These are phyloP conservation scores for Thunnus thynnus DNA, from an alignment of 2,113 vertebrate genomes.

Conservation along the genomic window DNA sequence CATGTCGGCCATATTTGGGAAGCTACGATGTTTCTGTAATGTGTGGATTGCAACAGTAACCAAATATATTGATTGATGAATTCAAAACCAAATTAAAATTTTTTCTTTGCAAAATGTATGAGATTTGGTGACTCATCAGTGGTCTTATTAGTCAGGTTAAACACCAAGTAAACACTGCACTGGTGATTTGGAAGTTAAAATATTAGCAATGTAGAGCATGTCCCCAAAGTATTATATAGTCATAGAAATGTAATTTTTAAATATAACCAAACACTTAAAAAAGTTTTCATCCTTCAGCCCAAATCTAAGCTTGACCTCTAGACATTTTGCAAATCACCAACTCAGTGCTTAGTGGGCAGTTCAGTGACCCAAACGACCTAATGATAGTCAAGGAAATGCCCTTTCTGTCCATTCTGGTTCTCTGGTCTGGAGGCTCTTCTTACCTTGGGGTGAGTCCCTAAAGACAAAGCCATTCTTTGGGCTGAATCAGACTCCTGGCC, in stretches of 20 bases:
- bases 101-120: too few species aligned
- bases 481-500: conserved; percentile 95
- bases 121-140: background rate
- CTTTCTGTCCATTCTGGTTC: conserved; percentile 43
- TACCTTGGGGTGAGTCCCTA: conserved; percentile 88
- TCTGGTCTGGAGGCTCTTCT: conserved; percentile 73
- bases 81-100: too few species aligned
- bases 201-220: too few species aligned
- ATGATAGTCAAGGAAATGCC: conserved; percentile 32
- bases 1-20: too few species aligned
- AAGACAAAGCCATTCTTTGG: conserved; percentile 99
- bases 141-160: background rate
- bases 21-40: too few species aligned
- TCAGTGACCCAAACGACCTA: background rate
- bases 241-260: too few species aligned
- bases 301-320: too few species aligned
- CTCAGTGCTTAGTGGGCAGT: background rate
- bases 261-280: too few species aligned
- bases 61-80: too few species aligned
- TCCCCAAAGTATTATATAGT: too few species aligned
- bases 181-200: background rate
- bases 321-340: background rate
- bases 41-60: background rate
- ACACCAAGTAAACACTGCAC: too few species aligned
- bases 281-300: too few species aligned